Evolutionary conservation across 2,797 vertebrate species (phyloP), one percentile per base, ranked within the genome.

Genomic region (Tadarida brasiliensis): DNA sequence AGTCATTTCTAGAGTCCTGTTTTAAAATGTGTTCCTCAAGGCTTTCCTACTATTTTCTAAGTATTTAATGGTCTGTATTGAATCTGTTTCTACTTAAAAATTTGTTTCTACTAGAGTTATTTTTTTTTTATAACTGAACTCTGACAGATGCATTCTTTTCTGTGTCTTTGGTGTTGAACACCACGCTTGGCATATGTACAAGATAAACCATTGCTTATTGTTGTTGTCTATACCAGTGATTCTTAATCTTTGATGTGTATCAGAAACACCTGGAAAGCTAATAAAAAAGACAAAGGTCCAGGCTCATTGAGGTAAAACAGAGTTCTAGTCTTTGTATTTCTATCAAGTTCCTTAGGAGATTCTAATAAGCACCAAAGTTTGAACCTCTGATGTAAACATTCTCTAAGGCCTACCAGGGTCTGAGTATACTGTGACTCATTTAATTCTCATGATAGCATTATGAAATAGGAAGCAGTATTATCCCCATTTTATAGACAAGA

Each of bases 81-180:
- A 59, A 85, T 85, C 17, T 63, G 73, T 84, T 54, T 82, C 78
- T 87, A 35, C 61, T 70, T 70, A 65, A 63, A 57, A 90, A 89
- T 78, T 7, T 44, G 39, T 44, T 4, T 44, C 39, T 44, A 14
- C 80, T 83, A 49, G 78, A 76, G 9, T 73, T 68, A 56, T n/a
- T 65, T 16, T 84, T 14, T 9, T 76, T 82, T 92, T 44, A 10
- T n/a, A 76, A 20, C 44, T 28, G 81, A 77, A 51, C 44, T 2
- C 17, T 22, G 49, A 71, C 30, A 26, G 17, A 87, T 7, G 15
- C 12, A 28, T 70, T 59, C 51, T 80, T 90, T 24, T 67, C 39
- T 81, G 17, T 89, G 24, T 67, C 39, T 15, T 86, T 90, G 20
- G 49, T 68, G 71, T 35, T 82, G 26, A 91, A n/a, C 39, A 73